phyloP scores from a whole-genome alignment of 2,888 invertebrate genomes.

The Leptodirus hochenwartii region DNA sequence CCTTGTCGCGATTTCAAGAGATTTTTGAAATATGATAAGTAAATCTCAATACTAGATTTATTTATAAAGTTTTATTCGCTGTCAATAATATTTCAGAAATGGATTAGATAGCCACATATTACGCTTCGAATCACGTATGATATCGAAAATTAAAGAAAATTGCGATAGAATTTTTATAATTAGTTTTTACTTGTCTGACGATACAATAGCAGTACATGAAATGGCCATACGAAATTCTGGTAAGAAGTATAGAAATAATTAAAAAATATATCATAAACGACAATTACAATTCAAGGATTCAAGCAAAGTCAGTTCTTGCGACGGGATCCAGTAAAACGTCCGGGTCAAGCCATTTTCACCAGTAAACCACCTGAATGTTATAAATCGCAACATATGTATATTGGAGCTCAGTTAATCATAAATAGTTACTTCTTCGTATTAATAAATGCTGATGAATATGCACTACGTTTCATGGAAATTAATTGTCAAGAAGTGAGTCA shows the following conservation, averaged over 20 bases:
- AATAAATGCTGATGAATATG: constrained; percentile 70
- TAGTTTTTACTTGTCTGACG: constrained; percentile 64
- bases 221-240: constrained; percentile 56
- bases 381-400: constrained; percentile 62
- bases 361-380: constrained; percentile 58
- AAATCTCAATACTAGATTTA: no score
- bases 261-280: constrained; percentile 12
- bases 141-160: constrained; percentile 50
- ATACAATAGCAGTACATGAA: constrained; percentile 71
- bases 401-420: constrained; percentile 62
- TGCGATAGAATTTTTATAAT: constrained; percentile 57
- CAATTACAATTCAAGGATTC: constrained; percentile 3
- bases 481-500: constrained; percentile 45
- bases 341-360: constrained; percentile 51
- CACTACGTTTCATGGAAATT: constrained; percentile 71
- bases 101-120: constrained; percentile 60
- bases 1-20: constrained; percentile 63
- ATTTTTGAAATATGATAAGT: constrained; percentile 64
- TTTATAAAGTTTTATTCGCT: no score
- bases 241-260: constrained; percentile 11
- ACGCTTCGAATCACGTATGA: constrained; percentile 60
- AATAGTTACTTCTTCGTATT: constrained; percentile 65
- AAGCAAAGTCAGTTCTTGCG: constrained; percentile 32
- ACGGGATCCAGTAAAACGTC: constrained; percentile 51
- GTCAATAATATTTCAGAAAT: constrained; percentile 33